Conservation (phyloP, 2,113 vertebrate species). For the Bujurquina vittata region DNA sequence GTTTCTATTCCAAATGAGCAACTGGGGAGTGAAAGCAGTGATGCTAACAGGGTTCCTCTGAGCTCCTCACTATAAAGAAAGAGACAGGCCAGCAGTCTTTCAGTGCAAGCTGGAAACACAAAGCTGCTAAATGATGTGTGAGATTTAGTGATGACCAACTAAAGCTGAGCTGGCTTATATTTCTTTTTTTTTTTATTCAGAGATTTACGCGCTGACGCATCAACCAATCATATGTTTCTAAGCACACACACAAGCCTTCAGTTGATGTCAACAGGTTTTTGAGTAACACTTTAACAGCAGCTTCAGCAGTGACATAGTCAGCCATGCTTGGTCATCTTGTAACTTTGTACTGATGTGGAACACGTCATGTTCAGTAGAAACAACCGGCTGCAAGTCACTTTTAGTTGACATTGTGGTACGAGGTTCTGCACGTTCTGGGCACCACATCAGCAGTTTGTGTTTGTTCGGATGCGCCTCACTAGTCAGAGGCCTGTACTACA, state of each 20-base stretch:
- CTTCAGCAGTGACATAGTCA: neutral
- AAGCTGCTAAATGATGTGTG: neutral
- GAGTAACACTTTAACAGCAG: neutral
- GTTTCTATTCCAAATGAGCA: conserved; percentile 4
- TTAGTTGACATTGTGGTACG: neutral
- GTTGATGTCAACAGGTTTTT: neutral
- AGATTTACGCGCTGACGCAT: neutral
- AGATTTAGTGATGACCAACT: neutral
- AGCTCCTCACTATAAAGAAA: neutral
- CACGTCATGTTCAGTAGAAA: neutral
- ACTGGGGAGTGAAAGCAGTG: neutral
- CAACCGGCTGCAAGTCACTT: neutral
- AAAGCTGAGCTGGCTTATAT: too few relatives aligned
- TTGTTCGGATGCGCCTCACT: neutral
- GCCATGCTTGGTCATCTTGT: neutral
- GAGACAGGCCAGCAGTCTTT: neutral
- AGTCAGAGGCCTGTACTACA: neutral
- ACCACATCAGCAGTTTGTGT: neutral
- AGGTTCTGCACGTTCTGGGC: neutral
- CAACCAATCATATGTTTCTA: neutral
- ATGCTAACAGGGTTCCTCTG: neutral
- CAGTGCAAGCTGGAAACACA: neutral
- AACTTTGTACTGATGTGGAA: neutral
- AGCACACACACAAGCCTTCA: neutral
- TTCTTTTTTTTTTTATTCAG: neutral